Evolutionary conservation across 2,113 vertebrate genomes (phyloP).

Genomic region (Tragulus kanchil): DNA sequence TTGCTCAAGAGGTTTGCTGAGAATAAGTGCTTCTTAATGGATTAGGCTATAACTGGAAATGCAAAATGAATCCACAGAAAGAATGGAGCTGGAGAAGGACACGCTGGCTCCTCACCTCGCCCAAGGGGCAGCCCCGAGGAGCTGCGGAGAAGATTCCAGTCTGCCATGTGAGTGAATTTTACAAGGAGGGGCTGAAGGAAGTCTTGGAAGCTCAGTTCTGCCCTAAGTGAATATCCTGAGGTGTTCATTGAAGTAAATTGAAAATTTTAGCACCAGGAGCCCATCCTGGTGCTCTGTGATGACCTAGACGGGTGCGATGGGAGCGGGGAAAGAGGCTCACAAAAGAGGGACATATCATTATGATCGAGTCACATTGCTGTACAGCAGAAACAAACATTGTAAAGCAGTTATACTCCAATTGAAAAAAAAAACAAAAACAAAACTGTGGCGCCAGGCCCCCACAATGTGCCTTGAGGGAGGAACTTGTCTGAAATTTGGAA

Average conservation of each 20-base stretch:
- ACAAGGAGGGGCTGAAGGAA: background rate
- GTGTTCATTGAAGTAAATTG: background rate
- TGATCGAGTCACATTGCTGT: background rate
- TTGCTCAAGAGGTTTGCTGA: slow-evolving; percentile 49
- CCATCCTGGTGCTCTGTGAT: background rate
- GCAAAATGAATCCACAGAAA: slow-evolving; percentile 30
- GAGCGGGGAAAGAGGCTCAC: background rate
- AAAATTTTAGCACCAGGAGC: background rate
- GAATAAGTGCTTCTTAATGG: slow-evolving; percentile 52
- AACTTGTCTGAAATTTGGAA: background rate
- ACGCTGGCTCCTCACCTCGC: background rate
- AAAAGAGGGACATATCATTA: background rate
- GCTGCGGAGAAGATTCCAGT: background rate
- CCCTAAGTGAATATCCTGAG: background rate
- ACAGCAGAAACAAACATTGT: background rate
- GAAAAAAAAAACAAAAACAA: background rate
- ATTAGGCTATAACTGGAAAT: slow-evolving; percentile 6
- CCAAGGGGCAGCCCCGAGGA: background rate
- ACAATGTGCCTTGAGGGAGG: too few species aligned
- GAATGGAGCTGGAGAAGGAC: background rate
- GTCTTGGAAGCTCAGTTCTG: background rate
- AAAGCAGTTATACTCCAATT: background rate
- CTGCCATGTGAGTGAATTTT: background rate
- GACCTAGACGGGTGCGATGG: background rate
- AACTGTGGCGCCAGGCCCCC: background rate